Base-by-base conservation (phyloP, 2,113 vertebrate genomes). In the Gavia stellata region DNA sequence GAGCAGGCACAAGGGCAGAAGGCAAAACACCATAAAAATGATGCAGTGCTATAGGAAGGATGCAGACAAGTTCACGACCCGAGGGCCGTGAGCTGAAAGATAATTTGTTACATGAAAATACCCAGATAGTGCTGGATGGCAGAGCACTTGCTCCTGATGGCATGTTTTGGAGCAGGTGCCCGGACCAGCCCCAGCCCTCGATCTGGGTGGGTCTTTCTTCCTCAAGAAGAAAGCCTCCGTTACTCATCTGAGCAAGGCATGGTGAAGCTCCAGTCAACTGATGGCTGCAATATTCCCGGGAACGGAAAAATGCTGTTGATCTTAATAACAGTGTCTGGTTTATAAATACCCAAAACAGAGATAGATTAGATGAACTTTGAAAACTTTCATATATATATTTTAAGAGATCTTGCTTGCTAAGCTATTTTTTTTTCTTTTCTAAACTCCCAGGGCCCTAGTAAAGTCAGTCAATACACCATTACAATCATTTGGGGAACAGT, bases 401-500 rank as follows among this genome's bases (percentile, higher is more conserved):
- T 50, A 92, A 91, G 90, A 92, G 68, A 82, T 96, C 87, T 83
- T 94, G 93, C 92, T 96, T 94, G 79, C 88, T 93, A 94, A 91
- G 81, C 94, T 91, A 24, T 42, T 84, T 96, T 92, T 81, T 89
- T 71, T 71, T 24, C 42, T 49, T 82, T 77, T 26, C 87, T 90
- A 88, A 95, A 92, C 53, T 96, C 97, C 86, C 96, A 92, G 63
- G 67, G 77, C 77, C 75, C 84, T 40, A 36, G n/a, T 92, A 92
- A 92, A 97, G 92, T 80, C 91, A 97, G 97, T 96, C 97, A 97
- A 91, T 93, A 67, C 19, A 20, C 65, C 91, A 71, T 94, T 97
- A 96, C 95, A 97, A 50, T 82, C 95, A 95, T 88, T 81, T 80
- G 85, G 95, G 94, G 96, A 97, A 95, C 90, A 92, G 96, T 96